These are phyloP conservation scores for Carpatolechia fugitivella DNA, from an alignment of 2,888 invertebrate species.

Conservation along the genomic window DNA sequence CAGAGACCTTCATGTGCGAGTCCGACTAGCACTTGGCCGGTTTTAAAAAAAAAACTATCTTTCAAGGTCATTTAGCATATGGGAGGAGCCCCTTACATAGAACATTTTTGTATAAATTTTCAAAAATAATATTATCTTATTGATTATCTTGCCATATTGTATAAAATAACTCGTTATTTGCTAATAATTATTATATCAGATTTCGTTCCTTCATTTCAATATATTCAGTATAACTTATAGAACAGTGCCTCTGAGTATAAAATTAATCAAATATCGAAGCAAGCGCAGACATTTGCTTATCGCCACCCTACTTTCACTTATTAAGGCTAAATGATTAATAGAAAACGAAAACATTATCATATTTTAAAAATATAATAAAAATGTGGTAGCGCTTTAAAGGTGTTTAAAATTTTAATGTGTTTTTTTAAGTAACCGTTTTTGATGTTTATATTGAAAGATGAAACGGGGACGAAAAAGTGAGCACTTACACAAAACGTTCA, in stretches of 20 bases:
- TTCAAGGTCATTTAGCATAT: too few species aligned
- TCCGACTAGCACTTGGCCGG: too few species aligned
- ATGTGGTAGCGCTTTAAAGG: conserved; percentile 29
- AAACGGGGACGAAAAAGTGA: conserved; percentile 52
- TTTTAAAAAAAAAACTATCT: too few species aligned
- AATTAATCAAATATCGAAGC: conserved; percentile 34
- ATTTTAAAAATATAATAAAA: conserved; percentile 13
- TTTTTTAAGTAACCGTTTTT: conserved; percentile 25
- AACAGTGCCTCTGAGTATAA: neutral
- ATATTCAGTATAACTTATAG: neutral
- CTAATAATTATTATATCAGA: too few species aligned
- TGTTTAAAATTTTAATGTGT: conserved; percentile 7
- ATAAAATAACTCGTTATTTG: too few species aligned
- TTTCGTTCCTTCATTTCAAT: too few species aligned
- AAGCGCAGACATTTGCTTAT: conserved; percentile 46
- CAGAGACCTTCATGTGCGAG: too few species aligned
- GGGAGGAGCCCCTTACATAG: too few species aligned
- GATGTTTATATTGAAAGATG: conserved; percentile 49
- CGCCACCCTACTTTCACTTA: conserved; percentile 46
- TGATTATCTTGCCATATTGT: too few species aligned
- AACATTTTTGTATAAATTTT: too few species aligned
- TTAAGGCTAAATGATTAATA: conserved; percentile 16
- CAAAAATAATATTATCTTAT: too few species aligned
- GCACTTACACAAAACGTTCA: conserved; percentile 60
- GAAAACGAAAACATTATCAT: conserved; percentile 20